Conservation (phyloP, 2,113 vertebrate species). For the Myotis lucifugus region DNA sequence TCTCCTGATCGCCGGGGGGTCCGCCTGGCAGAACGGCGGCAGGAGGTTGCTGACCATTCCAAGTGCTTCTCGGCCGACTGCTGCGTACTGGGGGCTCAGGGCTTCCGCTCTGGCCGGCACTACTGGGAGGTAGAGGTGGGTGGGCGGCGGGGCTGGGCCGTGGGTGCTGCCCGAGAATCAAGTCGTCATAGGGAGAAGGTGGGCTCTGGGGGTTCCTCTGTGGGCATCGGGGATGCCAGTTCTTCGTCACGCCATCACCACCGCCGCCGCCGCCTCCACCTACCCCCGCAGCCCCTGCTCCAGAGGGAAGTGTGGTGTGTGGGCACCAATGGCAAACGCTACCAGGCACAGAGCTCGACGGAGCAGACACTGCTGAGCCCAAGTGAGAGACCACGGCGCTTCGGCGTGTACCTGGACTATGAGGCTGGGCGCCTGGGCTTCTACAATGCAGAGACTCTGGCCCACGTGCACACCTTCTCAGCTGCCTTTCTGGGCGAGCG, state of each 20-base stretch:
- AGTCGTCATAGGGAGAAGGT: slow-evolving; percentile 89
- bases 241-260: slow-evolving; percentile 84
- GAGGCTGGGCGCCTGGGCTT: slow-evolving; percentile 89
- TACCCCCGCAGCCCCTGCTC: slow-evolving; percentile 79
- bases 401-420: slow-evolving; percentile 92
- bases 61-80: slow-evolving; percentile 89
- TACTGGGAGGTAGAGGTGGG: slow-evolving; percentile 94
- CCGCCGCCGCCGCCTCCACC: slow-evolving; percentile 77
- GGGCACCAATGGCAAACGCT: slow-evolving; percentile 83
- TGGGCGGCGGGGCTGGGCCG: slow-evolving; percentile 89
- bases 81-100: slow-evolving; percentile 88
- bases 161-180: slow-evolving; percentile 89
- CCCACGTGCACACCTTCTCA: slow-evolving; percentile 91
- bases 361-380: slow-evolving; percentile 82
- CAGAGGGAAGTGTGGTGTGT: slow-evolving; percentile 85
- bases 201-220: slow-evolving; percentile 86
- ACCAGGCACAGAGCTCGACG: slow-evolving; percentile 81
- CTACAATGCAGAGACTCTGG: slow-evolving; percentile 90
- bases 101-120: slow-evolving; percentile 86
- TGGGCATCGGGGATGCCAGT: slow-evolving; percentile 82
- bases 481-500: slow-evolving; percentile 89
- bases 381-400: slow-evolving; percentile 82
- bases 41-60: slow-evolving; percentile 88
- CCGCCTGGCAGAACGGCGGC: slow-evolving; percentile 86
- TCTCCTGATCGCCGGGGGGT: slow-evolving; percentile 90